Evolutionary conservation across 2,888 invertebrate genomes (phyloP).

Genomic region (Mimachlamys varia): DNA sequence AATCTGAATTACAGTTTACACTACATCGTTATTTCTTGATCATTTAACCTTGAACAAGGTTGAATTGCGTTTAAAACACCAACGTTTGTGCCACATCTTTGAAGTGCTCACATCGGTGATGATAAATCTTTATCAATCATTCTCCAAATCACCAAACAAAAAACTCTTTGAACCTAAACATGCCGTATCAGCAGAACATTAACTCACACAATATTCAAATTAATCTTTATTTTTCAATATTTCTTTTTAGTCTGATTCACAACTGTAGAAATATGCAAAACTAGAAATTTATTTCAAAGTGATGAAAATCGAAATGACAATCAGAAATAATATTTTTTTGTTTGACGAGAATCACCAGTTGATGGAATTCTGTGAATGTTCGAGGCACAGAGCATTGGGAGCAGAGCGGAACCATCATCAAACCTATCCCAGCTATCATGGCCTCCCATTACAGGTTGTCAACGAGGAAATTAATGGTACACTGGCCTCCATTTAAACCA

Average conservation of each 20-base stretch:
- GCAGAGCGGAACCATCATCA: slow-evolving; percentile 10
- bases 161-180: not conserved
- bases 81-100: not conserved
- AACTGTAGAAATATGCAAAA: slow-evolving; percentile 22
- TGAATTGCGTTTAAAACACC: not conserved
- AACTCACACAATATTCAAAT: slow-evolving; percentile 22
- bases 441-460: not conserved
- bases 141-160: not conserved
- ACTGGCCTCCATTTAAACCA: not conserved
- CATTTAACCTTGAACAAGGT: slow-evolving; percentile 36
- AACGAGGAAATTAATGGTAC: not conserved
- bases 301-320: slow-evolving; percentile 16
- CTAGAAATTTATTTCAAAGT: slow-evolving; percentile 16
- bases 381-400: not conserved
- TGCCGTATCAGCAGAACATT: slow-evolving; percentile 4
- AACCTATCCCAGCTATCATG: not conserved
- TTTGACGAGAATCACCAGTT: not conserved
- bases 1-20: not conserved
- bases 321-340: not conserved
- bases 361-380: not conserved
- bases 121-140: slow-evolving; percentile 33
- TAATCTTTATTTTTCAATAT: not conserved
- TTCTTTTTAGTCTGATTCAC: not conserved
- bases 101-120: not conserved
- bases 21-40: slow-evolving; percentile 18